These are phyloP conservation scores for Lasioglossum leucozonium DNA, from an alignment of 2,888 invertebrate genomes.

Conservation along the genomic window DNA sequence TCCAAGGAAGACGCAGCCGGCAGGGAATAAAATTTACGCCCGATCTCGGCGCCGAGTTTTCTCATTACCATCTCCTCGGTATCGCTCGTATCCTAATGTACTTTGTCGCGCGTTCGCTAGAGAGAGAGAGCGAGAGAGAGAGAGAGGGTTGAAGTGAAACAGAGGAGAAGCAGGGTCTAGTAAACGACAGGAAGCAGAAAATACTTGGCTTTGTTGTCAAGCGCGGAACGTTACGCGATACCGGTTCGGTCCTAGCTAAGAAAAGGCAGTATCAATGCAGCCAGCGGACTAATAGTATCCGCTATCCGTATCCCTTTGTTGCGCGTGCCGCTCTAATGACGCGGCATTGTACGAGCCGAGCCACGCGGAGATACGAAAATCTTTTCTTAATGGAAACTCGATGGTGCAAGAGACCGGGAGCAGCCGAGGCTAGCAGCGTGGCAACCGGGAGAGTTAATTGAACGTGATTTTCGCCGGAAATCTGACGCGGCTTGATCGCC, in stretches of 20 bases:
- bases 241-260: constrained; percentile 60
- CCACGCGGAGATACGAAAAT: constrained; percentile 54
- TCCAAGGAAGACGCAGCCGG: background rate
- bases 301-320: constrained; percentile 66
- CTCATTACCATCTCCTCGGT: constrained; percentile 67
- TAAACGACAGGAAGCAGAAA: constrained; percentile 59
- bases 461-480: constrained; percentile 8
- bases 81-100: constrained; percentile 57
- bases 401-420: constrained; percentile 30
- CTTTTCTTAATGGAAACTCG: constrained; percentile 69
- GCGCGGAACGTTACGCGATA: constrained; percentile 65
- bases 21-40: constrained; percentile 65
- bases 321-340: constrained; percentile 65
- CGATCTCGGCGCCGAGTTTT: constrained; percentile 67
- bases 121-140: background rate
- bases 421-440: background rate
- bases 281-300: constrained; percentile 65
- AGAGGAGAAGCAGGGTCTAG: background rate
- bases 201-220: constrained; percentile 66
- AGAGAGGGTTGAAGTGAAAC: background rate
- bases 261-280: constrained; percentile 63
- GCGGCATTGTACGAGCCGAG: constrained; percentile 59
- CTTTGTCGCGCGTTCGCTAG: constrained; percentile 2
- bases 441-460: constrained; percentile 31
- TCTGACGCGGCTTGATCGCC: background rate